Base-by-base conservation (phyloP, 2,888 invertebrate genomes). In the Formica aserva region DNA sequence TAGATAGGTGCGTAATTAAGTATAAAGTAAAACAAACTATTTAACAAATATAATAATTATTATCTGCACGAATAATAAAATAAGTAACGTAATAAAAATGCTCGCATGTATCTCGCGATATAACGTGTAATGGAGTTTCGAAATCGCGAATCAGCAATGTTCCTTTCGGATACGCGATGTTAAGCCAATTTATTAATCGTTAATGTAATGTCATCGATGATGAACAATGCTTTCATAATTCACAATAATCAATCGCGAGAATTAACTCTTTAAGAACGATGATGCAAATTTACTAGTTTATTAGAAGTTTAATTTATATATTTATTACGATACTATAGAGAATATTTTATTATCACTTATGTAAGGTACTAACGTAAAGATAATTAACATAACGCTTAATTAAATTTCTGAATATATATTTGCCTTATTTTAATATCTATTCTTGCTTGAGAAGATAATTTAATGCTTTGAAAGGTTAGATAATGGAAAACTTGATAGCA, bases 1-100 rank as follows among this genome's bases (percentile, higher is more conserved):
- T 89, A 88, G 78, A n/a, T 87, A 80, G 62, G 60, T 66, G 18
- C 65, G 62, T 66, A 85, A 52, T 48, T 74, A 83, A 52, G 74
- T 87, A 76, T 55, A 32, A 78, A 78, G 32, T 60, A 69, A 78
- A 67, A 69, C 41, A 41, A 67, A 76, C 65, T 76, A 77, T 66
- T 60, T 78, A 71, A 69, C 60, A 71, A 80, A 71, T 13, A 8
- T 60, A 71, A 71, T 45, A 45, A 71, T 71, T 41, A 66, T 55
- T 71, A 76, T 48, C 8, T 66, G 11, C 71, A 78, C 22, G 41
- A 32, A 71, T 78, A 66, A 76, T 22, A 41, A 71, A 60, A 71
- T 78, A 78, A 69, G 45, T 69, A 55, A 77, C 22, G 9, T 66
- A 55, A 67, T 41, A 32, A 38, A 71, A 57, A n/a, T 35, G n/a